phyloP scores from a whole-genome alignment of 2,797 vertebrate genomes.

The Sphenopsis melanotis region DNA sequence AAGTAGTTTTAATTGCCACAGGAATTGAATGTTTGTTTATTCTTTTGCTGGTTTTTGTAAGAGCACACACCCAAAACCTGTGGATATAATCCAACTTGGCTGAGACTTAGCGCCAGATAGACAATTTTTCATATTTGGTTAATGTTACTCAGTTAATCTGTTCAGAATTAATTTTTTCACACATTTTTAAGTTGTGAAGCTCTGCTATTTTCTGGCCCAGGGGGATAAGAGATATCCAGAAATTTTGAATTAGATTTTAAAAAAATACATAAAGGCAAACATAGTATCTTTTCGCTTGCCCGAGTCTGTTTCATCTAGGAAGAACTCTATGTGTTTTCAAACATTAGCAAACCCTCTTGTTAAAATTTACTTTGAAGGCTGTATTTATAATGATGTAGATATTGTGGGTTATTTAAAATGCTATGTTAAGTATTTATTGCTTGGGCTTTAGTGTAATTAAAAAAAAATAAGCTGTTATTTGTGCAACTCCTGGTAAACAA shows the following conservation, averaged over 20 bases:
- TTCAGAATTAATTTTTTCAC: not conserved
- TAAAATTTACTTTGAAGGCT: not conserved
- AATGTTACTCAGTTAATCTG: not conserved
- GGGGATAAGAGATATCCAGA: not conserved
- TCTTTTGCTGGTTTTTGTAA: not conserved
- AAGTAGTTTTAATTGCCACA: not conserved
- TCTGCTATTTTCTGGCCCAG: not conserved
- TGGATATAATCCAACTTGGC: not conserved
- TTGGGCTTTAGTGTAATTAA: not conserved
- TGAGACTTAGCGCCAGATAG: not conserved
- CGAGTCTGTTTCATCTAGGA: not conserved
- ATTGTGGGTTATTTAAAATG: not conserved
- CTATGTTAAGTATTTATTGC: not conserved
- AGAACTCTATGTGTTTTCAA: not conserved
- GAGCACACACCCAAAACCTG: not conserved
- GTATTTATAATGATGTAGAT: not conserved
- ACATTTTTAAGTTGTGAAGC: not conserved
- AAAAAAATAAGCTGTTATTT: not conserved
- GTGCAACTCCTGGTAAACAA: not conserved
- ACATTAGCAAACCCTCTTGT: not conserved
- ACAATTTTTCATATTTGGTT: not conserved
- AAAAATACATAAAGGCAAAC: not conserved
- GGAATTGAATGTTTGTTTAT: not conserved
- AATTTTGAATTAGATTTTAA: not conserved
- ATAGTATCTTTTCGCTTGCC: not conserved